Percentiles rank a stretch among this genome's conserved stretches.
Conservation (phyloP, 1,140 invertebrate genomes). For the Zaprionus camerounensis region DNA sequence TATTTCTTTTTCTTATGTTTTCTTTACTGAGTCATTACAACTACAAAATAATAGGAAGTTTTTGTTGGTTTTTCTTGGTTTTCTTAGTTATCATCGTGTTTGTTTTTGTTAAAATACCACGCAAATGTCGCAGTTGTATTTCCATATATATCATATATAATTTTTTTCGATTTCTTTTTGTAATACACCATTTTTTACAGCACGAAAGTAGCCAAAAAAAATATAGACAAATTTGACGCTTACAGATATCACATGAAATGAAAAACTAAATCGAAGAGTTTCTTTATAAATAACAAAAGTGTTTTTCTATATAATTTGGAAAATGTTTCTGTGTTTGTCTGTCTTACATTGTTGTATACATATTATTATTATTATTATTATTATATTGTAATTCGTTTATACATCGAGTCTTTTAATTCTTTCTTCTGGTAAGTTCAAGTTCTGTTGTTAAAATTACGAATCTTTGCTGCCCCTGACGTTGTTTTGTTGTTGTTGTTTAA, state of each 20-base stretch:
- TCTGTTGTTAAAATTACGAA: conserved; percentile 58
- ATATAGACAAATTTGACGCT: conserved; percentile 62
- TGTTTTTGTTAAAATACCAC: conserved; percentile 53
- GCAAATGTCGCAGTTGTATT: conserved; percentile 35
- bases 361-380: conserved; percentile 27
- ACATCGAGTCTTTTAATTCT: conserved; percentile 64
- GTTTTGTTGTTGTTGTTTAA: conserved; percentile 45
- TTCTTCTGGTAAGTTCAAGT: conserved; percentile 29
- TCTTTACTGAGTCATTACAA: conserved; percentile 66
- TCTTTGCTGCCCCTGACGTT: conserved; percentile 66
- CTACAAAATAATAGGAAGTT: conserved; percentile 81
- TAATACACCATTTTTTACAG: conserved; percentile 58
- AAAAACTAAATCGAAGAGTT: conserved; percentile 62
- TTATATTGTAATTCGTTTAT: conserved; percentile 61
- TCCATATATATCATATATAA: conserved; percentile 10
- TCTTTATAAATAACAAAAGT: conserved; percentile 67
- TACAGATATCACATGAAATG: conserved; percentile 76
- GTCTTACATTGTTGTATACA: conserved; percentile 73
- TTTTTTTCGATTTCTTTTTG: conserved; percentile 10
- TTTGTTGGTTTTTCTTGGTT: conserved; percentile 43
- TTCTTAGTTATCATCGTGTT: conserved; percentile 23
- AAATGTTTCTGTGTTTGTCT: conserved; percentile 47
- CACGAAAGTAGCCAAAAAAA: conserved; percentile 66
- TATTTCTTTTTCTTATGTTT: conserved; percentile 34
- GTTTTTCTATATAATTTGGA: conserved; percentile 49